Base-by-base conservation (phyloP, 2,888 invertebrate genomes). In the Meiosimyza platycephala region DNA sequence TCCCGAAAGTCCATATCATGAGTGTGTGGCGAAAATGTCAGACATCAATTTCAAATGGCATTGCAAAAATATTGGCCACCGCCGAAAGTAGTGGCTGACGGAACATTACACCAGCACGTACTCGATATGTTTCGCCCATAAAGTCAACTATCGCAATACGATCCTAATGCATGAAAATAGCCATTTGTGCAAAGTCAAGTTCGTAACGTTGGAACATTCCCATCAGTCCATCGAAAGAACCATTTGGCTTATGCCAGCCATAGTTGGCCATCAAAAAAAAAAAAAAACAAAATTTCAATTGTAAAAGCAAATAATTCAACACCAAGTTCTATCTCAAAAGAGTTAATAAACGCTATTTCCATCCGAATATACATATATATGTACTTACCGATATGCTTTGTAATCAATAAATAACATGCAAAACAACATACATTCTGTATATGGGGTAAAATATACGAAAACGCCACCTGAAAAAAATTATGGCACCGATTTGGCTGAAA, bases 81-180 rank as follows among this genome's bases (percentile, higher is more conserved):
- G 90, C 89, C 0, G 91, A 90, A 16, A 90, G 88, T 3, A 90
- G 86, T 2, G 92, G 92, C 82, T 91, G 91, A 0, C 90, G 89
- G 83, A 91, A 91, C 81, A 92, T 88, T 72, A 91, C 89, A 4
- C 89, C 88, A 0, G 90, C 88, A 33, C 91, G 89, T 80, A 80
- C 82, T 5, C 82, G 79, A 79, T 89, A 88, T 1, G 90, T 90
- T 80, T 90, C 91, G 0, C 89, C 88, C 52, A 89, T 86, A 82
- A 87, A 90, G 82, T 90, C 89, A 60, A 89, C 82, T 33, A 89
- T 84, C 1, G 83, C 83, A 80, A 89, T 85, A 60, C 91, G 89
- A 82, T 91, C 91, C 0, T 84, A 74, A 15, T 91, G 88, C 89
- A 91, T 90, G 80, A 91, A 90, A 57, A 88, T 82, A 2, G 84